A percentile compares a stretch with the other conserved stretches of the same genome.
Evolutionary conservation across 2,113 vertebrate genomes (phyloP).

Genomic region (Saccopteryx bilineata): DNA sequence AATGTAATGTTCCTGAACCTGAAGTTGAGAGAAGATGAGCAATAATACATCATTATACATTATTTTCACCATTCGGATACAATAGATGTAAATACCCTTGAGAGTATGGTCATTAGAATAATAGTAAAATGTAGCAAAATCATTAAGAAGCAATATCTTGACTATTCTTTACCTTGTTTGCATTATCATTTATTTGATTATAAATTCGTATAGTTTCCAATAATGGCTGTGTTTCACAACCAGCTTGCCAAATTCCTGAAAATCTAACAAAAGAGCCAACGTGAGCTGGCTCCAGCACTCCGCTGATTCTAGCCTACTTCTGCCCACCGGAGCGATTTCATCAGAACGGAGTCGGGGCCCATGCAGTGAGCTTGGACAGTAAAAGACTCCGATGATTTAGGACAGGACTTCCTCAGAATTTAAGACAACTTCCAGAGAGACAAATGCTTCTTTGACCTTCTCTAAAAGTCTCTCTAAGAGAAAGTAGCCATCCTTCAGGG

Average conservation of each 20-base stretch:
- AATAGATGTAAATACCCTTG: not conserved
- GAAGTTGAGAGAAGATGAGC: not conserved
- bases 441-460: not conserved
- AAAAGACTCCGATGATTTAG: not conserved
- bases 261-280: not conserved
- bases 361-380: not conserved
- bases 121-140: not conserved
- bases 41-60: not conserved
- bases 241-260: conserved; percentile 20
- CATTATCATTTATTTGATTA: conserved; percentile 16
- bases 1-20: not conserved
- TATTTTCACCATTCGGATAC: not conserved
- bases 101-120: not conserved
- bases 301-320: not conserved
- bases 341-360: not conserved
- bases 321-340: not conserved
- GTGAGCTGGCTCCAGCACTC: not conserved
- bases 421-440: not conserved
- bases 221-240: not conserved
- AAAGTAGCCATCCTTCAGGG: not conserved
- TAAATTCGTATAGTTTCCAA: not conserved
- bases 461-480: not conserved
- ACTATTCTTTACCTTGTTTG: not conserved
- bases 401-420: not conserved
- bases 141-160: not conserved